These are phyloP conservation scores for Epinotia ramella DNA, from an alignment of 2,888 invertebrate species.

Conservation along the genomic window DNA sequence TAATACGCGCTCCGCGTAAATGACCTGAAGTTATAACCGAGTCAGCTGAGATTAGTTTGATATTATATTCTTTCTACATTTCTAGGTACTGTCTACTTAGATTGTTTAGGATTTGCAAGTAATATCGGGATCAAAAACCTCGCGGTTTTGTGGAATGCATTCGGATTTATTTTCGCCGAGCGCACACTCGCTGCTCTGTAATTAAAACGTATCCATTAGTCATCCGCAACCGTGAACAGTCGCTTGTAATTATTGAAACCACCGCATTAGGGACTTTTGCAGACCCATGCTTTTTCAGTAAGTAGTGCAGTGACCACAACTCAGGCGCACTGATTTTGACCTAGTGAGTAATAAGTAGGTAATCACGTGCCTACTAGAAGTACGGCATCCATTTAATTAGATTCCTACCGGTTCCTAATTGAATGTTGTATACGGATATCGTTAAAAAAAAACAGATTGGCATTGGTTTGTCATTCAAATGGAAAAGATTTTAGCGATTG, in stretches of 20 bases:
- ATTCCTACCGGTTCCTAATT: no score
- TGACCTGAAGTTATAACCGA: no score
- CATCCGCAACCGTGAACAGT: slow-evolving; percentile 51
- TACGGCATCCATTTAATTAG: no score
- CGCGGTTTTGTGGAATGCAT: slow-evolving; percentile 69
- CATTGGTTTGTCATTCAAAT: no score
- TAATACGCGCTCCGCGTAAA: no score
- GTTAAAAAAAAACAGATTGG: no score
- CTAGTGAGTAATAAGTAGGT: no score
- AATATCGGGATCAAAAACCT: slow-evolving; percentile 64
- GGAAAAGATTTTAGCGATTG: no score
- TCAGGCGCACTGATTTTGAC: no score
- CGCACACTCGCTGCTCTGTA: slow-evolving; percentile 53
- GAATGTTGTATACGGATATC: no score
- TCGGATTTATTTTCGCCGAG: slow-evolving; percentile 70
- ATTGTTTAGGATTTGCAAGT: not conserved
- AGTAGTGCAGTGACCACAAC: not conserved
- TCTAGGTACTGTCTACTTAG: not conserved
- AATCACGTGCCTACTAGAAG: no score
- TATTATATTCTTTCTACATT: not conserved
- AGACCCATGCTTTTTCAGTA: not conserved
- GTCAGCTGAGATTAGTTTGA: not conserved
- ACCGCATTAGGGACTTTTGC: slow-evolving; percentile 1
- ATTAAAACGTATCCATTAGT: slow-evolving; percentile 71
- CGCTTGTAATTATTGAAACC: slow-evolving; percentile 10